A percentile compares a stretch with the other conserved stretches of the same genome.
Evolutionary conservation across 64 coral and sea anemone species (phyloP).

Genomic region (Montipora foliosa): DNA sequence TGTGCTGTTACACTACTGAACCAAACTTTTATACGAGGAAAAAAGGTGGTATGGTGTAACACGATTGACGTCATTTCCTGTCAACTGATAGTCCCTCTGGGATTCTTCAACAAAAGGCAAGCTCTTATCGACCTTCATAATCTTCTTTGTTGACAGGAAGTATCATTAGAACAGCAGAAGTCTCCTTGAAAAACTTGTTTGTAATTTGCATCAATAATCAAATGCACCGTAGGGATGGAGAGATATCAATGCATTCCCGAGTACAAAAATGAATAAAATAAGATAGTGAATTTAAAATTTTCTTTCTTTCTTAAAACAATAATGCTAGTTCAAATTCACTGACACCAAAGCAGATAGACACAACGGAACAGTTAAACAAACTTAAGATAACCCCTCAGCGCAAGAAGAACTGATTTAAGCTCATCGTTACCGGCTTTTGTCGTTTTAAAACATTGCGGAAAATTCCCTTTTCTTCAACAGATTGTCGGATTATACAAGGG

Average conservation of each 20-base stretch:
- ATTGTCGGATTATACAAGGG: background rate
- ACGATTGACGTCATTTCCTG: constrained; percentile 40
- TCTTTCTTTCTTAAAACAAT: too few species aligned
- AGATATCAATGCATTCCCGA: background rate
- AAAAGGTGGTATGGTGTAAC: constrained; percentile 3
- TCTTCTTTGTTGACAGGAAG: background rate
- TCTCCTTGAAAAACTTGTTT: constrained; percentile 19
- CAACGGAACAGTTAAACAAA: too few species aligned
- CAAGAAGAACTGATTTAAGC: too few species aligned
- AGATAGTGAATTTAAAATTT: background rate
- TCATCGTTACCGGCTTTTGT: too few species aligned
- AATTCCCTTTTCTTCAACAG: background rate
- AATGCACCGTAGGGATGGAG: background rate
- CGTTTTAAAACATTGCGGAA: background rate
- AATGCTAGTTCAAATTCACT: too few species aligned
- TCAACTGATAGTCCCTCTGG: background rate
- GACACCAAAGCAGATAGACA: too few species aligned
- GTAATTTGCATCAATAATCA: background rate
- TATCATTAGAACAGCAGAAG: background rate
- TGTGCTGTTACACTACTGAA: background rate
- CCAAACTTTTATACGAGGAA: background rate
- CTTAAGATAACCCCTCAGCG: too few species aligned
- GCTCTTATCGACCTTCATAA: background rate
- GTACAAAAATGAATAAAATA: background rate
- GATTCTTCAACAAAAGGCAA: background rate